Conservation (phyloP, 1,140 invertebrate genomes). For the Drosophila pseudoananassae region DNA sequence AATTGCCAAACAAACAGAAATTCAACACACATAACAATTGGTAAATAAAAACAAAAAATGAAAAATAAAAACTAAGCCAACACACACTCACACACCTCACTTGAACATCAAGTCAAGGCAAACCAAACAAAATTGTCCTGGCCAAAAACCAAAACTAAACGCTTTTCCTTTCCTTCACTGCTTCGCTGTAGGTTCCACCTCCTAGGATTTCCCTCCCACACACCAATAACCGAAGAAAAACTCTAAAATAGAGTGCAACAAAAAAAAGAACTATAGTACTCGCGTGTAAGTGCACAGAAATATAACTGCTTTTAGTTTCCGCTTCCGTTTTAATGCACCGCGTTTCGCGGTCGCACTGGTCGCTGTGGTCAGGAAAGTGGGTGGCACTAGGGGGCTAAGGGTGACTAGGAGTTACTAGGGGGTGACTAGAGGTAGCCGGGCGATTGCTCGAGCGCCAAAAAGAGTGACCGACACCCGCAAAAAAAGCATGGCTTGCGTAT, state of each 20-base stretch:
- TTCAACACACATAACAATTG: constrained; percentile 25
- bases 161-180: constrained; percentile 2
- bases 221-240: constrained; percentile 53
- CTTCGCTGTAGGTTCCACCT: not conserved
- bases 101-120: constrained; percentile 19
- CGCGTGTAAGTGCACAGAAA: constrained; percentile 70
- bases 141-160: constrained; percentile 32
- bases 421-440: no score
- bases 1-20: constrained; percentile 78
- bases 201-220: constrained; percentile 1
- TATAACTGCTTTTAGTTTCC: constrained; percentile 79
- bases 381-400: not conserved
- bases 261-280: not conserved
- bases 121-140: constrained; percentile 29
- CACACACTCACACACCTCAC: constrained; percentile 1
- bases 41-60: constrained; percentile 6
- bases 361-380: constrained; percentile 18
- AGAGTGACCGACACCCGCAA: no score
- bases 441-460: no score
- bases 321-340: constrained; percentile 76
- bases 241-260: constrained; percentile 32
- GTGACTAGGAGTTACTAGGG: not conserved
- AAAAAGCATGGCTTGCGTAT: not conserved
- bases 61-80: not conserved
- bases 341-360: constrained; percentile 50